A percentile compares a stretch with the other conserved stretches of the same genome.
Conservation (phyloP, 2,113 vertebrate species). For the Crotophaga sulcirostris region DNA sequence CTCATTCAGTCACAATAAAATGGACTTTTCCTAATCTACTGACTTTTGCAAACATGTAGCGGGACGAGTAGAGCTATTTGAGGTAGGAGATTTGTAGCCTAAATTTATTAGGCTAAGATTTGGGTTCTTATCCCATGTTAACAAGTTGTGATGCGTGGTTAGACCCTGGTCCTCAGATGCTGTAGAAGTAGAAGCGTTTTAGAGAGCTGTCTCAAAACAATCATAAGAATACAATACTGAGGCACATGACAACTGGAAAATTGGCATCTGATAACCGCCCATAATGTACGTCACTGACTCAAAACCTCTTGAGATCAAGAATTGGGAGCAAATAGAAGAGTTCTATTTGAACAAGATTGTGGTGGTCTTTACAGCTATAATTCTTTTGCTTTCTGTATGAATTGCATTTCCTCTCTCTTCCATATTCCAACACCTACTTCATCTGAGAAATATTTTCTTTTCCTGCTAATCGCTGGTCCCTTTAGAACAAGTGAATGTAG, state of each 20-base stretch:
- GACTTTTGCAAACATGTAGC: not conserved
- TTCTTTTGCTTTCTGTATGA: not conserved
- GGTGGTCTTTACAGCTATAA: not conserved
- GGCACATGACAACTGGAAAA: not conserved
- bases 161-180: not conserved
- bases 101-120: not conserved
- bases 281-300: accelerated
- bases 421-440: not conserved
- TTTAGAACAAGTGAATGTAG: not conserved
- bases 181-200: not conserved
- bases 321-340: not conserved
- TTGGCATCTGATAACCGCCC: not conserved
- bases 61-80: not conserved
- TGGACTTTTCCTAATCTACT: not conserved
- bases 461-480: not conserved
- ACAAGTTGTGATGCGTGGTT: accelerated
- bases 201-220: not conserved
- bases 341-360: not conserved
- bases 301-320: not conserved
- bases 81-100: not conserved
- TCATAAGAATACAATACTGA: not conserved
- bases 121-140: not conserved
- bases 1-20: not conserved
- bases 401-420: not conserved
- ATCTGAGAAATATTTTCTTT: not conserved